Percentiles rank a stretch among this genome's conserved stretches.
phyloP scores from a whole-genome alignment of 1,140 invertebrate species.

The Drosophila paulistorum region DNA sequence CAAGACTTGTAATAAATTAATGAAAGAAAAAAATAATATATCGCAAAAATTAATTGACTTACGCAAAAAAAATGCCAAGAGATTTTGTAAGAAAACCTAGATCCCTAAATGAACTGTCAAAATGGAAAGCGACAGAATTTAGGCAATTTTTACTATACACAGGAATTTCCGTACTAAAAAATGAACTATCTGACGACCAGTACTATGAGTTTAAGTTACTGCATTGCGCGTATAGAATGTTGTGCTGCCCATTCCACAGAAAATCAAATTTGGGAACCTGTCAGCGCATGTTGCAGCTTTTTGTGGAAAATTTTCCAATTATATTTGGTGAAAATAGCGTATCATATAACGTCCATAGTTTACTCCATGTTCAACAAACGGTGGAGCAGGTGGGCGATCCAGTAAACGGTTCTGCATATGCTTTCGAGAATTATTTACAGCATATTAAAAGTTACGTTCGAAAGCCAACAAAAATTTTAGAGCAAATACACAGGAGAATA shows the following conservation, averaged over 20 bases:
- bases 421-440: too few relatives aligned
- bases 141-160: constrained; percentile 36
- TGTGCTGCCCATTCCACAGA: constrained; percentile 24
- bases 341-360: too few relatives aligned
- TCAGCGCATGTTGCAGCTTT: constrained; percentile 1
- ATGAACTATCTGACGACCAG: constrained; percentile 5
- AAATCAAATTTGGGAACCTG: constrained; percentile 13
- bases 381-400: too few relatives aligned
- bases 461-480: too few relatives aligned
- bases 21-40: constrained; percentile 13
- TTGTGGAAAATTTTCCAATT: too few relatives aligned
- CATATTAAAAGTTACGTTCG: too few relatives aligned
- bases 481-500: too few relatives aligned
- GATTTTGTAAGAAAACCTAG: constrained; percentile 28
- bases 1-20: constrained; percentile 23
- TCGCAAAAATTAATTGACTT: constrained; percentile 21
- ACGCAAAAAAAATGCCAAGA: constrained; percentile 17
- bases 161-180: constrained; percentile 18
- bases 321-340: too few relatives aligned
- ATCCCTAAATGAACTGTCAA: constrained; percentile 5
- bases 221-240: constrained; percentile 28
- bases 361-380: too few relatives aligned
- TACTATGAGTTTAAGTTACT: neutral
- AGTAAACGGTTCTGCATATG: too few relatives aligned
- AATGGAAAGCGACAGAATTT: constrained; percentile 35